phyloP scores from a whole-genome alignment of 2,113 vertebrate species.

The Nyctibius bracteatus region DNA sequence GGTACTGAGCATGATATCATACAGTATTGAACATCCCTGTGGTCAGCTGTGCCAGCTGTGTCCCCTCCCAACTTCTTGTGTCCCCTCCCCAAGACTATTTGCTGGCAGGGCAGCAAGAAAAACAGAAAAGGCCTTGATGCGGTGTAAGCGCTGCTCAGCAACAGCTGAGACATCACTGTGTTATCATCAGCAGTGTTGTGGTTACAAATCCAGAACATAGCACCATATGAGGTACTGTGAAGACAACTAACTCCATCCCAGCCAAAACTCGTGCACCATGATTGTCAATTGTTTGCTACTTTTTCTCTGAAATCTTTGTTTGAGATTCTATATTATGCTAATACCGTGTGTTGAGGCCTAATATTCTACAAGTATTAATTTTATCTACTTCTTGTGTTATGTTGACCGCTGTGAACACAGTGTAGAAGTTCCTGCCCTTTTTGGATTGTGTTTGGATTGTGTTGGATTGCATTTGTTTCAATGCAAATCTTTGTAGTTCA shows the following conservation, averaged over 20 bases:
- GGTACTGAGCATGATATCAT: background rate
- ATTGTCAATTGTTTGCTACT: rapidly evolving
- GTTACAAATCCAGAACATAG: background rate
- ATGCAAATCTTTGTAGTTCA: background rate
- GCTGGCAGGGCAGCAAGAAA: background rate
- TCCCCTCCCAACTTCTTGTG: background rate
- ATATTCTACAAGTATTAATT: background rate
- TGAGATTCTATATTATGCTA: background rate
- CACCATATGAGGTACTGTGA: background rate
- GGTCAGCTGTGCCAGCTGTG: background rate
- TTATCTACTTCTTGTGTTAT: background rate
- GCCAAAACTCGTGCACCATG: background rate
- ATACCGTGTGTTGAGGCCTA: background rate
- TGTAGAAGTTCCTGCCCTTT: background rate
- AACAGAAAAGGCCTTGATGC: background rate
- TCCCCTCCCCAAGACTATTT: background rate
- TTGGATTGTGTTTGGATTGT: background rate
- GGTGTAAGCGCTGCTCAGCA: background rate
- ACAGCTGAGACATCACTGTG: background rate
- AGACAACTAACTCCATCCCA: background rate
- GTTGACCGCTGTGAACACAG: background rate
- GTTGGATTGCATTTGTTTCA: no score
- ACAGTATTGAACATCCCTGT: background rate
- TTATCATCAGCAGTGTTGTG: background rate
- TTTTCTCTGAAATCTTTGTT: background rate